phyloP scores from a whole-genome alignment of 1,140 invertebrate species.

The Achatina immaculata region DNA sequence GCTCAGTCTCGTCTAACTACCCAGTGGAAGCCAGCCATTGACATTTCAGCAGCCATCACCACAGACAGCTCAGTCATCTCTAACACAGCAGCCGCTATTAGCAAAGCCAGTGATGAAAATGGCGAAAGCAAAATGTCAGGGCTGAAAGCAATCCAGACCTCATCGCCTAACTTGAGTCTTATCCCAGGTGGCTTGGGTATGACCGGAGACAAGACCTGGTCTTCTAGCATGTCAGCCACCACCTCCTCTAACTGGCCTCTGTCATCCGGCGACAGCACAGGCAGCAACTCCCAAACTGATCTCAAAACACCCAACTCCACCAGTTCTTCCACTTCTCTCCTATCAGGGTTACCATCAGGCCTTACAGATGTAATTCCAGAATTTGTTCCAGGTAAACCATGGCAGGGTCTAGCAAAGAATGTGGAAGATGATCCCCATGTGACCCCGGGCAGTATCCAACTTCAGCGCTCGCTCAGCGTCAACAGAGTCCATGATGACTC shows the following conservation, averaged over 20 bases:
- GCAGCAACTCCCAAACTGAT: slow-evolving; percentile 40
- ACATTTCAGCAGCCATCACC: neutral
- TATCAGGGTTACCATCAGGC: slow-evolving; percentile 47
- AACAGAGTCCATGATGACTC: slow-evolving; percentile 85
- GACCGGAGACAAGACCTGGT: slow-evolving; percentile 65
- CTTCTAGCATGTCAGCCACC: slow-evolving; percentile 50
- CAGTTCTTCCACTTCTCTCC: slow-evolving; percentile 79
- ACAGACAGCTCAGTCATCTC: neutral
- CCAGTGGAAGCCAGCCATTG: slow-evolving; percentile 83
- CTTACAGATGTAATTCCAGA: slow-evolving; percentile 92
- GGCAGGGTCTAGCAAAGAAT: slow-evolving; percentile 92
- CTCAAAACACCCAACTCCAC: slow-evolving; percentile 70
- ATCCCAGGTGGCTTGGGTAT: slow-evolving; percentile 57
- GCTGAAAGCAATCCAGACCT: slow-evolving; percentile 81
- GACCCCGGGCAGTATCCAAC: slow-evolving; percentile 89
- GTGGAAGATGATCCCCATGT: slow-evolving; percentile 98
- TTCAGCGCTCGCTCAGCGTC: slow-evolving; percentile 86
- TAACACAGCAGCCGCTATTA: slow-evolving; percentile 55
- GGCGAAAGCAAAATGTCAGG: slow-evolving; percentile 83
- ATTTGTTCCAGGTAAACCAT: slow-evolving; percentile 97
- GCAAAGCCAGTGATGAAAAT: slow-evolving; percentile 72
- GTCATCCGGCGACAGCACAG: slow-evolving; percentile 41
- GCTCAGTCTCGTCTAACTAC: slow-evolving; percentile 84
- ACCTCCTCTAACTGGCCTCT: slow-evolving; percentile 57
- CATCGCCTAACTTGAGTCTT: slow-evolving; percentile 78